Evolutionary conservation across 2,113 vertebrate genomes (phyloP), one percentile per base, ranked within the genome.

Genomic region (Misgurnus anguillicaudatus): DNA sequence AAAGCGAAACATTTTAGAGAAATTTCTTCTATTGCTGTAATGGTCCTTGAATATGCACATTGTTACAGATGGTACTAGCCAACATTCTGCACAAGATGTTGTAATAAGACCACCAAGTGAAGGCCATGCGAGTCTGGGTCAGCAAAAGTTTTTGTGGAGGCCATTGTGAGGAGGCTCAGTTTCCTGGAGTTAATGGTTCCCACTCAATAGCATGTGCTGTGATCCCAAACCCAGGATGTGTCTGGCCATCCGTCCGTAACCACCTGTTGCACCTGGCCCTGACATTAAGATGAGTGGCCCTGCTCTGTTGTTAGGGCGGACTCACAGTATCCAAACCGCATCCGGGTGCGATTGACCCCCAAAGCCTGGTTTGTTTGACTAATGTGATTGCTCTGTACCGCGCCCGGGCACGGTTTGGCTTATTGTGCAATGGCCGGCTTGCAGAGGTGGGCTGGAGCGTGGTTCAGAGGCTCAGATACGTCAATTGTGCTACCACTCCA

Each of bases 141-240:
- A 64, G 58, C 74, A 51, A 75, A 48, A 72, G 67, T 24, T 61
- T 8, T 61, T 71, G 63, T 80, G 85, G 80, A 80, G 73, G 85
- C 81, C 11, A 21, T 74, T 62, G 57, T 81, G 53, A 79, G 55
- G 39, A 4, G 66, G 53, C 71, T 57, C 51, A 45, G 74, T 85
- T 82, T 85, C 83, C 84, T 86, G 68, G 51, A 81, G 69, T 85
- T 87, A 85, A 89, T 85, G 86, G 84, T 84, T 78, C 75, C 84
- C 83, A 75, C 81, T 48, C 68, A 73, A 17, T 58, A 11, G 42
- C 70, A 17, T 75, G 78, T 72, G 60, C 57, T 71, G 60, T 60
- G 75, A 80, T 77, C 66, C 66, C 9, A 39, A 63, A 76, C 84
- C 36, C 24, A 86, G 81, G 82, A 85, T 63, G 61, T 79, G 63